These are phyloP conservation scores for Polypedilum vanderplanki DNA, from an alignment of 1,140 invertebrate genomes.

Conservation along the genomic window DNA sequence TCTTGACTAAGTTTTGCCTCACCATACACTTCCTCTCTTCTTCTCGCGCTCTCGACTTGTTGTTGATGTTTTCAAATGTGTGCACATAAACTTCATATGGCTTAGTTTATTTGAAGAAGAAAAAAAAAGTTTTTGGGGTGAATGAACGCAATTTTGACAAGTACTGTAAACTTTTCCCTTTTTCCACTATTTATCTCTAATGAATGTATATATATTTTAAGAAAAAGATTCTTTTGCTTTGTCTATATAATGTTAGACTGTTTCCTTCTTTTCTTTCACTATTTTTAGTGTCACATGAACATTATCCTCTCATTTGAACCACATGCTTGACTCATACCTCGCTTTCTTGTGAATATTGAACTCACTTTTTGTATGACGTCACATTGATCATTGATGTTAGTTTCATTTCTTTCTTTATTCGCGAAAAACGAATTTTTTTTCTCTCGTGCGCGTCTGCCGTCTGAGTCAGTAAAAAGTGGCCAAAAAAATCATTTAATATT, in stretches of 20 bases:
- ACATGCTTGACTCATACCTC: background rate
- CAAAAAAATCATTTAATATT: background rate
- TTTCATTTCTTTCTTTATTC: too few relatives aligned
- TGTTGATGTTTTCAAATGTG: background rate
- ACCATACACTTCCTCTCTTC: background rate
- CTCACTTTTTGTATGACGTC: background rate
- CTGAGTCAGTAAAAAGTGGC: background rate
- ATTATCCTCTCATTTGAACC: background rate
- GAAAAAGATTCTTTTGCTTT: too few relatives aligned
- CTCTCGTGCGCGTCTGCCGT: background rate
- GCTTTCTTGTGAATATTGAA: background rate
- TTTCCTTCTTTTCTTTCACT: background rate
- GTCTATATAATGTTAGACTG: too few relatives aligned
- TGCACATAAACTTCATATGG: background rate
- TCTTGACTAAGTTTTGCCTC: background rate
- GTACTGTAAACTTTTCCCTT: constrained; percentile 6
- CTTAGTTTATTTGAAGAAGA: background rate
- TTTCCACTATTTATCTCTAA: background rate
- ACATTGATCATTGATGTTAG: background rate
- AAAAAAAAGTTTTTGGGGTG: background rate
- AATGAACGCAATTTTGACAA: background rate
- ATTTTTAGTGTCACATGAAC: background rate
- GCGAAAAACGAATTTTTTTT: too few relatives aligned
- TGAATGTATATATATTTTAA: too few relatives aligned
- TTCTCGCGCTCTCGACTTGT: background rate